phyloP scores from a whole-genome alignment of 2,113 vertebrate genomes.

The Prolemur simus region DNA sequence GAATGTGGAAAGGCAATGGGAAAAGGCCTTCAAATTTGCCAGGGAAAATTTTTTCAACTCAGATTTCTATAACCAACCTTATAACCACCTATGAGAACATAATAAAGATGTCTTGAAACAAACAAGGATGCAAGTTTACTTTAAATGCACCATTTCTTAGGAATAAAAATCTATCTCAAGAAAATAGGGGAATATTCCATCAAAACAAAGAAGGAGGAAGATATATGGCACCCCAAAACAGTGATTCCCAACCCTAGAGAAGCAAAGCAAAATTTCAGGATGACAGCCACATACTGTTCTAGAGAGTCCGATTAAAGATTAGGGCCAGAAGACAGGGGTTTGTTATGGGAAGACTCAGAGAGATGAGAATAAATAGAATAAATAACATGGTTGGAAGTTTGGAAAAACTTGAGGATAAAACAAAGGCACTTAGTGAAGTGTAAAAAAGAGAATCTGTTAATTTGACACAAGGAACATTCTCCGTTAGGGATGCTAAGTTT shows the following conservation, averaged over 20 bases:
- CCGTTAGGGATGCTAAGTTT: not conserved
- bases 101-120: not conserved
- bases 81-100: not conserved
- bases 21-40: not conserved
- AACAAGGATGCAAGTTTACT: not conserved
- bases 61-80: not conserved
- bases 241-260: not conserved
- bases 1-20: not conserved
- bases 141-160: not conserved
- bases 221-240: not conserved
- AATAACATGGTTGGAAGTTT: not conserved
- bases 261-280: not conserved
- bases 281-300: not conserved
- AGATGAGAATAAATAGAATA: not conserved
- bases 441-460: conserved; percentile 13
- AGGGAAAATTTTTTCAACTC: not conserved
- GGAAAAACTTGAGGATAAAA: not conserved
- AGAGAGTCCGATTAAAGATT: not conserved
- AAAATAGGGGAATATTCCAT: not conserved
- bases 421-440: not conserved
- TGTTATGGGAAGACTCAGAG: not conserved
- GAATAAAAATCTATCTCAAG: not conserved
- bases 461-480: not conserved
- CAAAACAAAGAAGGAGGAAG: not conserved
- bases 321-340: not conserved